These are phyloP conservation scores for Yponomeuta sedellus DNA, from an alignment of 2,888 invertebrate species.

Conservation along the genomic window DNA sequence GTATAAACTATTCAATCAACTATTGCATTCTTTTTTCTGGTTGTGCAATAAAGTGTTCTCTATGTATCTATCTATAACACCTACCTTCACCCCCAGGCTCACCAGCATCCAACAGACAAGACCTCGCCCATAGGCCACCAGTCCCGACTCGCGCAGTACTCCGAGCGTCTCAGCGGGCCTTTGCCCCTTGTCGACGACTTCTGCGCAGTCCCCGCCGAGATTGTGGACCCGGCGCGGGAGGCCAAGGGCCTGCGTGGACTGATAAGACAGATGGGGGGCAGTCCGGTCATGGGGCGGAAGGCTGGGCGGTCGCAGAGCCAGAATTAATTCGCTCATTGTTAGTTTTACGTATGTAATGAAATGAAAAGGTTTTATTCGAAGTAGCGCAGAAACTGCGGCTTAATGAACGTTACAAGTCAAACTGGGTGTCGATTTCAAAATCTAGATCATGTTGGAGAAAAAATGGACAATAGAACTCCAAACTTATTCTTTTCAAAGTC, in stretches of 20 bases:
- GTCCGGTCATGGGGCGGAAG: conserved; percentile 87
- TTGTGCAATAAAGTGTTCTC: no score
- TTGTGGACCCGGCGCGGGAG: conserved; percentile 79
- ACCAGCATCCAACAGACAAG: conserved; percentile 44
- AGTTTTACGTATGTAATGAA: no score
- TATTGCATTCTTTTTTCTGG: no score
- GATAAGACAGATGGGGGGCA: conserved; percentile 89
- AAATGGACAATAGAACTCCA: no score
- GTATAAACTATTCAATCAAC: no score
- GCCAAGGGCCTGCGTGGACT: conserved; percentile 86
- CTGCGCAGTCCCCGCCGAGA: conserved; percentile 86
- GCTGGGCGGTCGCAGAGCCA: conserved; percentile 70
- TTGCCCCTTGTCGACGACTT: conserved; percentile 93
- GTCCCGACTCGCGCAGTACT: conserved; percentile 80
- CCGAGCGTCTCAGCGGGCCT: conserved; percentile 75
- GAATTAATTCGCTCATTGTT: conserved; percentile 34
- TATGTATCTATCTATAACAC: no score
- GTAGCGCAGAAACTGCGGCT: no score
- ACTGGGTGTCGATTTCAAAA: no score
- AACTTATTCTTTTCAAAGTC: no score
- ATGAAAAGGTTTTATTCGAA: no score
- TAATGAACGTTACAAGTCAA: no score
- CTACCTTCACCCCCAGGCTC: conserved; percentile 15
- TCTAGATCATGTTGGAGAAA: no score
- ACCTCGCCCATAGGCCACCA: conserved; percentile 75